A percentile compares a stretch with the other conserved stretches of the same genome.
These are phyloP conservation scores for Onchidella celtica DNA, from an alignment of 2,888 invertebrate genomes.

Conservation along the genomic window DNA sequence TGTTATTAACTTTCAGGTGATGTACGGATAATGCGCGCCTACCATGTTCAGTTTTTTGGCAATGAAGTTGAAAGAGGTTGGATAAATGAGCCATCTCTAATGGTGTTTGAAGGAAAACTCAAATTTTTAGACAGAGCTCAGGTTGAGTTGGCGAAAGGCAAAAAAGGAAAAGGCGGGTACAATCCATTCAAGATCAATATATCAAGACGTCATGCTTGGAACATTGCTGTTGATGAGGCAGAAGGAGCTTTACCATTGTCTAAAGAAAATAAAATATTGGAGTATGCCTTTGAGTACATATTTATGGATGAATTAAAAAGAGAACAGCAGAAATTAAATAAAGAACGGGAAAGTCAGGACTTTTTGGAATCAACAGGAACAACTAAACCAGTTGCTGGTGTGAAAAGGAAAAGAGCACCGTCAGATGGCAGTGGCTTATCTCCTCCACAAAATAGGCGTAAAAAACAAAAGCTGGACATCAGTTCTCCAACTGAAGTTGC, in stretches of 20 bases:
- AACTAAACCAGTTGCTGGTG: background rate
- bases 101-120: slow-evolving; percentile 84
- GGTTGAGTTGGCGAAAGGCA: slow-evolving; percentile 28
- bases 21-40: slow-evolving; percentile 60
- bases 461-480: slow-evolving; percentile 20
- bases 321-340: slow-evolving; percentile 36
- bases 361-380: background rate
- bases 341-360: background rate
- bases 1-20: slow-evolving; percentile 44
- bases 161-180: slow-evolving; percentile 56
- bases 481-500: background rate
- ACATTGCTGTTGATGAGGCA: slow-evolving; percentile 88
- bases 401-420: slow-evolving; percentile 15
- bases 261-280: slow-evolving; percentile 67
- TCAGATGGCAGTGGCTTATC: slow-evolving; percentile 1
- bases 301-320: slow-evolving; percentile 47
- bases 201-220: slow-evolving; percentile 85
- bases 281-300: slow-evolving; percentile 69
- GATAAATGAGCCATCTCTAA: slow-evolving; percentile 84
- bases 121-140: slow-evolving; percentile 45
- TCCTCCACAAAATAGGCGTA: slow-evolving; percentile 9
- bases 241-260: slow-evolving; percentile 82
- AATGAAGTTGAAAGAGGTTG: slow-evolving; percentile 91
- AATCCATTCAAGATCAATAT: slow-evolving; percentile 71
- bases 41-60: slow-evolving; percentile 93